Evolutionary conservation across 2,113 vertebrate genomes (phyloP).

Genomic region (Eonycteris spelaea): DNA sequence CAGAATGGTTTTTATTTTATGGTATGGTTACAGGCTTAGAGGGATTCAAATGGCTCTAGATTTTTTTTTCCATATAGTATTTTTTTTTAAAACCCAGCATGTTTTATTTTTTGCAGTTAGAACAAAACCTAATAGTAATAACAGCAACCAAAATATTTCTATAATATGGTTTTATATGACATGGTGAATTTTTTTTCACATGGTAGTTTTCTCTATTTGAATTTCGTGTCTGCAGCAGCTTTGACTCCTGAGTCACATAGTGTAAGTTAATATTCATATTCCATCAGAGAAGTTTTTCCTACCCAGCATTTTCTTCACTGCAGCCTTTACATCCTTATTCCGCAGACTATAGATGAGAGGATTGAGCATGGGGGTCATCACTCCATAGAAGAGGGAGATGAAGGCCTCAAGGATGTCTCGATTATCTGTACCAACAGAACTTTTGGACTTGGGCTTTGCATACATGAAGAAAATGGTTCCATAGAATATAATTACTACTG

Average conservation of each 20-base stretch:
- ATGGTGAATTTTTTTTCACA: background rate
- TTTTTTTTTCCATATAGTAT: too few relatives aligned
- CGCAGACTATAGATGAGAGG: slow-evolving; percentile 67
- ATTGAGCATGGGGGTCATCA: slow-evolving; percentile 62
- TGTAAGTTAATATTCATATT: background rate
- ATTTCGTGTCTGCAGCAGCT: background rate
- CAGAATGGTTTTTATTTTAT: slow-evolving; percentile 11
- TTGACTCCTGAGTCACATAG: background rate
- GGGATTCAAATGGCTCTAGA: background rate
- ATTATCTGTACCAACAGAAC: background rate
- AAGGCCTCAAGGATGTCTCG: slow-evolving; percentile 16
- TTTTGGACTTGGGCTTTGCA: slow-evolving; percentile 46
- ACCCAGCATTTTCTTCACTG: slow-evolving; percentile 39
- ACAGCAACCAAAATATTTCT: background rate
- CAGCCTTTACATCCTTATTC: slow-evolving; percentile 66
- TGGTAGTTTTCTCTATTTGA: background rate
- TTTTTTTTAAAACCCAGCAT: background rate
- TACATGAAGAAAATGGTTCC: slow-evolving; percentile 71
- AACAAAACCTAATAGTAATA: background rate
- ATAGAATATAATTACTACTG: slow-evolving; percentile 68
- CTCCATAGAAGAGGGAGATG: slow-evolving; percentile 65
- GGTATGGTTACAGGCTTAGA: background rate
- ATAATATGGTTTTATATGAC: background rate
- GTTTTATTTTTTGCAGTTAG: background rate
- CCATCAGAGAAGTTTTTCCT: background rate